Base-by-base conservation (phyloP, 2,888 invertebrate genomes). In the Eubasilissa splendida region DNA sequence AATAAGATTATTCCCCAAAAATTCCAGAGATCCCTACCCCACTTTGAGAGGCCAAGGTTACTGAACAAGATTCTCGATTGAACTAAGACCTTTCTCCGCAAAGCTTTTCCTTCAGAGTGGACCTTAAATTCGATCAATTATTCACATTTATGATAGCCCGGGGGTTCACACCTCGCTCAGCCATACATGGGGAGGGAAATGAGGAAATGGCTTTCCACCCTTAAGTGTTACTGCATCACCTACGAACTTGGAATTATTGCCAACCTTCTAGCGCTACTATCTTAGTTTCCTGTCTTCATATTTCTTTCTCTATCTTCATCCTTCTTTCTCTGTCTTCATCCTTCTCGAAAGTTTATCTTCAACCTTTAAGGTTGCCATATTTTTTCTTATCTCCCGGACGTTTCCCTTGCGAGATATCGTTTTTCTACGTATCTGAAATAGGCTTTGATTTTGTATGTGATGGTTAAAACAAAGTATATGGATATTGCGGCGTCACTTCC, bases 61-160 rank as follows among this genome's bases (percentile, higher is more conserved):
- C 42, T 7, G 42, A 42, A 42, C 7, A 5, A 42, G 42, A 42
- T 42, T 42, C 42, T 42, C 42, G 70, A 70, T 53, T 70, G 70
- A 54, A 70, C 70, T 68, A 22, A 70, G 70, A 70, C 70, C 70
- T 70, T 70, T 70, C 70, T 68, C 54, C 60, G 68, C 33, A 60
- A 73, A 73, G 56, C 31, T 58, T 58, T 58, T 58, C 76, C 22
- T 42, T 63, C 12, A 58, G 42, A 68, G 66, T 50, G 66, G 70
- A 70, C 80, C 82, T 81, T 83, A 80, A 75, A 82, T 80, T 65
- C 76, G 70, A 82, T 83, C 83, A 83, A 83, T 83, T 83, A 83
- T 83, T 82, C 80, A 82, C 80, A 78, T 83, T 83, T 83, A 83
- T 80, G 81, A 81, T 71, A 75, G 82, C 76, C 73, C 53, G 5